Evolutionary conservation across 2,888 invertebrate species (phyloP).

Genomic region (Tachystola acroxantha): DNA sequence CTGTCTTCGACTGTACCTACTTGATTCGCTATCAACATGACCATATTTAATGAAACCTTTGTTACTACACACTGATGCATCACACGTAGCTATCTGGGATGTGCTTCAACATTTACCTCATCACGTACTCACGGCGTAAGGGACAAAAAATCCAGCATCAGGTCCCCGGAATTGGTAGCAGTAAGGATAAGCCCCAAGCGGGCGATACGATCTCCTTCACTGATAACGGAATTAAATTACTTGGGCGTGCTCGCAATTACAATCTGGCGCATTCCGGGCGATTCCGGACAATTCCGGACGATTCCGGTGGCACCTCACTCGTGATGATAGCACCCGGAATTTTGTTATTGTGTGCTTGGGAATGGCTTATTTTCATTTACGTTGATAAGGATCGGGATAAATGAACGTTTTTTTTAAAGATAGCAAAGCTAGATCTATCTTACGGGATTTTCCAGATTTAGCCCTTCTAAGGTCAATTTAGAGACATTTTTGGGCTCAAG

Average conservation of each 20-base stretch:
- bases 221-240: slow-evolving; percentile 64
- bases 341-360: slow-evolving; percentile 2
- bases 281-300: neutral
- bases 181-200: slow-evolving; percentile 36
- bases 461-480: no score
- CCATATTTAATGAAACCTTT: no score
- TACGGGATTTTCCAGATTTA: no score
- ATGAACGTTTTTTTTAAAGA: no score
- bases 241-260: slow-evolving; percentile 47
- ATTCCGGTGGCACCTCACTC: neutral
- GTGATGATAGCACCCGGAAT: slow-evolving; percentile 3
- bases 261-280: slow-evolving; percentile 18
- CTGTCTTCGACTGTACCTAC: no score
- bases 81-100: neutral
- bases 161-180: slow-evolving; percentile 20
- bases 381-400: slow-evolving; percentile 1
- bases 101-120: neutral
- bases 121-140: slow-evolving; percentile 1
- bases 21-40: no score
- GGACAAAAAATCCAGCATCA: slow-evolving; percentile 21
- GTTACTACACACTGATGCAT: no score
- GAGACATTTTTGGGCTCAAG: no score
- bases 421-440: no score
- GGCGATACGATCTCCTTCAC: slow-evolving; percentile 40
- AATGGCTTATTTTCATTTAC: slow-evolving; percentile 10